Percentiles rank a stretch among this genome's conserved stretches.
Evolutionary conservation across 2,113 vertebrate genomes (phyloP).

Genomic region (Mungos mungo): DNA sequence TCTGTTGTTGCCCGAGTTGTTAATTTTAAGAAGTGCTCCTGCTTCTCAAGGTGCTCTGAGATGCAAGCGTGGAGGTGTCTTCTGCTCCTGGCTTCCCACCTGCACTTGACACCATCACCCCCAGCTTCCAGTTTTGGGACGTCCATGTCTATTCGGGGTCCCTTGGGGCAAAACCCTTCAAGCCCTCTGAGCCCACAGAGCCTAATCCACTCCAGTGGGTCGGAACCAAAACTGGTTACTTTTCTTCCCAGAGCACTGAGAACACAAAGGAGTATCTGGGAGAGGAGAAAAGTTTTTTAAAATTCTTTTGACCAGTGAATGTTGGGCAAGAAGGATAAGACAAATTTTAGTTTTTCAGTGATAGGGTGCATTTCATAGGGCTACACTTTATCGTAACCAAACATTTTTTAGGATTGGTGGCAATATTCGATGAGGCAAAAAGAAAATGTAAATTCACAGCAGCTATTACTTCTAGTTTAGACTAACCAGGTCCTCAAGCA

Average conservation of each 20-base stretch:
- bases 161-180: too few species aligned
- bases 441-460: neutral
- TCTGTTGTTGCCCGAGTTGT: too few species aligned
- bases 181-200: neutral
- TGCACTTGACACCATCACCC: fast-evolving
- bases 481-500: neutral
- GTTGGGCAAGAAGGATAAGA: constrained; percentile 1
- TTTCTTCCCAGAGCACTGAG: neutral
- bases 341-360: neutral
- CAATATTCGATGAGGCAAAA: neutral
- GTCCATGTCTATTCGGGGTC: neutral
- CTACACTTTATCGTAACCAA: neutral
- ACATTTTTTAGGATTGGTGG: neutral
- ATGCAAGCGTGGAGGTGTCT: neutral
- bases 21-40: neutral
- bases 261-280: too few species aligned
- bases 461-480: neutral
- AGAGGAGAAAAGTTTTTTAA: neutral
- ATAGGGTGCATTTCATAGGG: neutral
- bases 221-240: neutral
- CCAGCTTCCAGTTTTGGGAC: neutral
- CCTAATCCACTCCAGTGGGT: neutral
- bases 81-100: neutral
- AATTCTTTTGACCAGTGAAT: neutral
- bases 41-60: neutral